These are phyloP conservation scores for Schrankia costaestrigalis DNA, from an alignment of 2,888 invertebrate genomes.

Conservation along the genomic window DNA sequence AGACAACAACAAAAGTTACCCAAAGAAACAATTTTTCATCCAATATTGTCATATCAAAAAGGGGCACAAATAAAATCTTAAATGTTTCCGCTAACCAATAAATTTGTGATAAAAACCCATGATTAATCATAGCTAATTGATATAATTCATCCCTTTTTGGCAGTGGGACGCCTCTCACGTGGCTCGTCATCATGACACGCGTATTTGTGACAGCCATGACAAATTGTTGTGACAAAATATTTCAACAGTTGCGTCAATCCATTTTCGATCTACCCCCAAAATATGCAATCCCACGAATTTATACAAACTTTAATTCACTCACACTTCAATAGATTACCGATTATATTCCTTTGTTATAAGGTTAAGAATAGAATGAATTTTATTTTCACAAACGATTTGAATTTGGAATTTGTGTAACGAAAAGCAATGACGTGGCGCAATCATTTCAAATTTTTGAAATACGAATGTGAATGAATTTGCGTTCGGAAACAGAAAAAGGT, in stretches of 20 bases:
- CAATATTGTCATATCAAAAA: conserved; percentile 63
- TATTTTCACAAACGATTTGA: conserved; percentile 11
- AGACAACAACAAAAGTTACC: conserved; percentile 38
- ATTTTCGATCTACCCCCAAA: conserved; percentile 54
- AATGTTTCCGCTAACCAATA: conserved; percentile 70
- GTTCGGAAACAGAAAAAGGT: conserved; percentile 43
- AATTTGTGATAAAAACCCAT: conserved; percentile 61
- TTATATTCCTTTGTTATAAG: conserved; percentile 18
- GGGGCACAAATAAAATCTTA: conserved; percentile 59
- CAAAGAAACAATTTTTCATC: conserved; percentile 41
- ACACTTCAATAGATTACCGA: not conserved
- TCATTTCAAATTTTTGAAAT: conserved; percentile 59
- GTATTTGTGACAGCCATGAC: conserved; percentile 70
- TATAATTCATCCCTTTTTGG: conserved; percentile 63
- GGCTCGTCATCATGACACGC: conserved; percentile 64
- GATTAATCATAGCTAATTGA: conserved; percentile 73
- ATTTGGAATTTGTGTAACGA: conserved; percentile 41
- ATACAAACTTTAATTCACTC: conserved; percentile 6
- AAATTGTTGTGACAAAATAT: conserved; percentile 81
- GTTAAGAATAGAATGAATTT: conserved; percentile 13
- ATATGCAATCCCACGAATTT: conserved; percentile 36
- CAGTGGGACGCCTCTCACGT: conserved; percentile 51
- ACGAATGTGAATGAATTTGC: conserved; percentile 59
- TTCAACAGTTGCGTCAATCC: conserved; percentile 73
- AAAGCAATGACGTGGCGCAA: conserved; percentile 60